Base-by-base conservation (phyloP, 1,140 invertebrate species). In the Drosophila rhopaloa region DNA sequence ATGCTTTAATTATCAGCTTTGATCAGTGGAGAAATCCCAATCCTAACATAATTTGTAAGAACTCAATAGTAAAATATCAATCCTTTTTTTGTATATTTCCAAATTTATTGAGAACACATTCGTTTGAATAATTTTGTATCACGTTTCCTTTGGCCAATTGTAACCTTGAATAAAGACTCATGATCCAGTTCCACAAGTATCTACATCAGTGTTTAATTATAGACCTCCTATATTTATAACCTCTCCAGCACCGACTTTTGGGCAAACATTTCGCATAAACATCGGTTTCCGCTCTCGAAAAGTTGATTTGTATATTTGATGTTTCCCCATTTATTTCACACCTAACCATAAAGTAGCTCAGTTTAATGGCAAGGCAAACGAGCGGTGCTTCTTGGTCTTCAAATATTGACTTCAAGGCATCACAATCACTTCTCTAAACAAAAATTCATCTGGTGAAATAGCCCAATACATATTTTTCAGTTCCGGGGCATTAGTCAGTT, bases 391-490 rank as follows among this genome's bases (percentile, higher is more conserved):
- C 44, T 70, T 48, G 65, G n/a, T 71, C 48, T 62, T 56, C 58
- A 82, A 88, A 89, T 88, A 88, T 88, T 88, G 79, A 89, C 76
- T 77, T 61, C 51, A 63, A 66, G 43, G 57, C 79, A 77, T 60
- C 71, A 44, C 59, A 66, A 67, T 46, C 56, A 44, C 6, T 88
- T 84, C 61, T 79, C 48, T 70, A 80, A 72, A 79, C 56, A 88
- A 62, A 79, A 68, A 76, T 79, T 76, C 75, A 76, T 76, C 55
- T 70, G 70, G 37, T 67, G 53, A 55, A 71, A 57, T 50, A 14
- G 11, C 35, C 48, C 62, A 71, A 66, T 11, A 48, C 6, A 16
- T 8, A 40, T 50, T 37, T 67, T 35, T 43, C 6, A 11, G 74
- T 55, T 63, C 65, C 10, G 63, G 55, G 70, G 40, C 50, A 65